Evolutionary conservation across 2,113 vertebrate genomes (phyloP), one percentile per base, ranked within the genome.

Genomic region (Melanerpes formicivorus): DNA sequence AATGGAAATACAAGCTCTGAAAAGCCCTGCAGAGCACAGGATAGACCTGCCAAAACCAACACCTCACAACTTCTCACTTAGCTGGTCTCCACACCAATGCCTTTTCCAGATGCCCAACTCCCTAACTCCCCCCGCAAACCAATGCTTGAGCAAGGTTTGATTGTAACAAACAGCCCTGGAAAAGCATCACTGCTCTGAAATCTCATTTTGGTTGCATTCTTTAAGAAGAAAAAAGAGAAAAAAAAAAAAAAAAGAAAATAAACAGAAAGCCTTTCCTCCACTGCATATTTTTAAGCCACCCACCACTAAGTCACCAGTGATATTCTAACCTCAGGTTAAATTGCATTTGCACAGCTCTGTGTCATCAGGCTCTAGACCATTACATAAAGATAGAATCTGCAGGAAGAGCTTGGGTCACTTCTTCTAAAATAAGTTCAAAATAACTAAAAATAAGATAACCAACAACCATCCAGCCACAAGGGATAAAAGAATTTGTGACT

Each of bases 71-170:
- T 93, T 82, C 89, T 90, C 77, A 48, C 84, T 84, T 91, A 91
- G 80, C 82, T 44, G 16, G 10, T 88, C 89, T 62, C 87, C 3
- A 1, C 17, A 1, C 37, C 65, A 55, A 91, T 92, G 84, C 73
- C n/a, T 91, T 94, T 96, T 93, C 84, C 94, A 96, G 91, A 70
- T 90, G 59, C 87, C 85, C 87, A 58, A 27, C 48, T 74, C 79
- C 56, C 62, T 50, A 7, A 72, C 21, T 46, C 19, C 50, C 55
- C 67, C 52, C 46, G 25, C 54, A 8, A 27, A 8, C 10, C 46
- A 11, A 23, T 5, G 10, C 48, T 64, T 8, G 5, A 67, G 9
- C 21, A 67, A 48, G 42, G 42, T 42, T 62, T 8, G 14, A 34
- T 29, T 37, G 15, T 23, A 65, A 80, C 40, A 66, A 92, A n/a